Evolutionary conservation across 2,797 vertebrate genomes (phyloP).

Genomic region (Podarcis siculus): DNA sequence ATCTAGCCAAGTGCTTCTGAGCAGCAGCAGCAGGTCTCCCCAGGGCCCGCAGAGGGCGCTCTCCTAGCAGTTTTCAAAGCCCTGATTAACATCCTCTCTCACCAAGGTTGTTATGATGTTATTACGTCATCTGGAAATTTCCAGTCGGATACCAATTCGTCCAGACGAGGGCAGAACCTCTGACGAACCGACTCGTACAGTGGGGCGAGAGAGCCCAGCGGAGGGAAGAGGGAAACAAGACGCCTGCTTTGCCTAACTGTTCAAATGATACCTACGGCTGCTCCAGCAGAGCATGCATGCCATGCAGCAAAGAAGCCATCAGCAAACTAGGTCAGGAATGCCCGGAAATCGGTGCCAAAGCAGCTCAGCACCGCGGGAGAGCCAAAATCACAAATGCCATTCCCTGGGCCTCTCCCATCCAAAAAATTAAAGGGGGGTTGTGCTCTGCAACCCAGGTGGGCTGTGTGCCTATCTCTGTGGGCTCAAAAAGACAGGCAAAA

Average conservation of each 20-base stretch:
- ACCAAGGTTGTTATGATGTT: conserved; percentile 70
- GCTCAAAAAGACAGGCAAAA: background rate
- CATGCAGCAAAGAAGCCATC: conserved; percentile 38
- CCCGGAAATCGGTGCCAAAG: conserved; percentile 26
- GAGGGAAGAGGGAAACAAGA: background rate
- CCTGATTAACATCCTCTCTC: conserved; percentile 42
- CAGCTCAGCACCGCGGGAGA: background rate
- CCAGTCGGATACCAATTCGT: conserved; percentile 47
- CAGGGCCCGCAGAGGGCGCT: conserved; percentile 74
- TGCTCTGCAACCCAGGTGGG: background rate
- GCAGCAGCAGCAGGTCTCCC: conserved; percentile 43
- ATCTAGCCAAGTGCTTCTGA: background rate
- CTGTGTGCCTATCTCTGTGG: background rate
- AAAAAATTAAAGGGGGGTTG: background rate
- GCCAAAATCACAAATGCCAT: background rate
- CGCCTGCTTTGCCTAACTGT: background rate
- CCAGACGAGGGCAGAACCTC: conserved; percentile 39
- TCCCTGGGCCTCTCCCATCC: background rate
- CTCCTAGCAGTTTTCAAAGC: conserved; percentile 30
- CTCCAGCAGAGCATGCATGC: conserved; percentile 15
- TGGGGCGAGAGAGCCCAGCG: background rate
- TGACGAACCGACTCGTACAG: accelerated
- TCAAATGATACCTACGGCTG: conserved; percentile 1
- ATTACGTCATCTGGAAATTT: conserved; percentile 68
- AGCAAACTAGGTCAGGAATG: conserved; percentile 36